Evolutionary conservation across 1,140 invertebrate genomes (phyloP).

Genomic region (Nephotettix cincticeps): DNA sequence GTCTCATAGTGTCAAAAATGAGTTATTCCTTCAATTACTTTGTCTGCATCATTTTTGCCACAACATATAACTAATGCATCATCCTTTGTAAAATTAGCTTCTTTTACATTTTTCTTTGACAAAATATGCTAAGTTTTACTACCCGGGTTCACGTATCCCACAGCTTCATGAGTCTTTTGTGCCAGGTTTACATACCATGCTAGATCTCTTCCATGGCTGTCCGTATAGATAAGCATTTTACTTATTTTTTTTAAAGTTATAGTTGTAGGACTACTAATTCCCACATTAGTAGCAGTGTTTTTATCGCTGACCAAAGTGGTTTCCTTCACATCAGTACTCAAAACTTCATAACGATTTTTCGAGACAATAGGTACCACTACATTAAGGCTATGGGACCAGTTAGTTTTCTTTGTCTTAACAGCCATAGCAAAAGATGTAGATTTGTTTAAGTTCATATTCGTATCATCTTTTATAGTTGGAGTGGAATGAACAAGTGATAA

Average conservation of each 20-base stretch:
- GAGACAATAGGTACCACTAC: too few species aligned
- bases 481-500: too few species aligned
- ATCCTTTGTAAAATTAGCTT: neutral
- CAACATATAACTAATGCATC: slow-evolving; percentile 9
- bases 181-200: neutral
- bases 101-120: neutral
- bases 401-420: too few species aligned
- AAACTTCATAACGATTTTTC: too few species aligned
- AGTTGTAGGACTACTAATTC: too few species aligned
- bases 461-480: too few species aligned
- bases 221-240: slow-evolving; percentile 9
- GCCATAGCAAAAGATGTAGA: too few species aligned
- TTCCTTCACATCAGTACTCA: too few species aligned
- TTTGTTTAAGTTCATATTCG: too few species aligned
- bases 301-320: too few species aligned
- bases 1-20: neutral
- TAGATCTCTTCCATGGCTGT: slow-evolving; percentile 15
- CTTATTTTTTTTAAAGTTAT: slow-evolving; percentile 8
- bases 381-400: too few species aligned
- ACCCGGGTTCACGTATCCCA: neutral
- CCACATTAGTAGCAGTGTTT: too few species aligned
- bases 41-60: slow-evolving; percentile 7
- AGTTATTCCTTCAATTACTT: neutral
- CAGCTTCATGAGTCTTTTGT: neutral
- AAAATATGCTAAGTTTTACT: neutral